Evolutionary conservation across 2,797 vertebrate genomes (phyloP).

Genomic region (Peromyscus melanophrys): DNA sequence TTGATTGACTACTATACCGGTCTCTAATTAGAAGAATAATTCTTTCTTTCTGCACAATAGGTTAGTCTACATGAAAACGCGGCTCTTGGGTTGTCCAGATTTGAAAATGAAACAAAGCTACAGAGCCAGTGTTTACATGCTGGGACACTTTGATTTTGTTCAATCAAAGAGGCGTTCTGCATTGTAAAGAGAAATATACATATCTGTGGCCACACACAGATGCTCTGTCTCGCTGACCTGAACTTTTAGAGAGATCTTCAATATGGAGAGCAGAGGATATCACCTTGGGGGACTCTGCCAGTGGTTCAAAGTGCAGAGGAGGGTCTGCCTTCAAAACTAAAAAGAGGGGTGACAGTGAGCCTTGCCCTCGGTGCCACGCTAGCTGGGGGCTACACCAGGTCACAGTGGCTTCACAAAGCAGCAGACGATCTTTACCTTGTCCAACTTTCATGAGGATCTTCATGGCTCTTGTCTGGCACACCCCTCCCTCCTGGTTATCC

Average conservation of each 20-base stretch:
- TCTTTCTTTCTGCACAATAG: constrained; percentile 88
- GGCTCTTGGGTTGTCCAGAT: constrained; percentile 85
- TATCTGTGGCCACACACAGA: constrained; percentile 72
- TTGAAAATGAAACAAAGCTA: constrained; percentile 85
- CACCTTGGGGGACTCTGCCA: constrained; percentile 84
- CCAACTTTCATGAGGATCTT: constrained; percentile 99
- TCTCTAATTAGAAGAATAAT: constrained; percentile 89
- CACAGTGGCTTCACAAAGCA: constrained; percentile 86
- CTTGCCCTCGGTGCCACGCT: constrained; percentile 64
- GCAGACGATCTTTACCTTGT: constrained; percentile 95
- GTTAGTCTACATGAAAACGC: constrained; percentile 88
- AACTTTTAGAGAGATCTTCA: constrained; percentile 82
- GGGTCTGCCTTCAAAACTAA: constrained; percentile 82
- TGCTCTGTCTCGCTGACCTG: constrained; percentile 82
- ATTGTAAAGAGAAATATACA: constrained; percentile 83
- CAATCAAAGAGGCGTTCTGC: constrained; percentile 84
- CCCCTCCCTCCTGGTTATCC: constrained; percentile 99
- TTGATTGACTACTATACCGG: constrained; percentile 90
- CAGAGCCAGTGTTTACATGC: constrained; percentile 84
- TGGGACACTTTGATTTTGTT: constrained; percentile 84
- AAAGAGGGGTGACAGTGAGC: constrained; percentile 59
- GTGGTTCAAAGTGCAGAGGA: constrained; percentile 81
- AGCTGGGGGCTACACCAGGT: constrained; percentile 79
- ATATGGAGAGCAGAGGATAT: constrained; percentile 80
- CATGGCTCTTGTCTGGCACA: constrained; percentile 99